Evolutionary conservation across 1,140 invertebrate genomes (phyloP).

Genomic region (Drosophila carrolli): DNA sequence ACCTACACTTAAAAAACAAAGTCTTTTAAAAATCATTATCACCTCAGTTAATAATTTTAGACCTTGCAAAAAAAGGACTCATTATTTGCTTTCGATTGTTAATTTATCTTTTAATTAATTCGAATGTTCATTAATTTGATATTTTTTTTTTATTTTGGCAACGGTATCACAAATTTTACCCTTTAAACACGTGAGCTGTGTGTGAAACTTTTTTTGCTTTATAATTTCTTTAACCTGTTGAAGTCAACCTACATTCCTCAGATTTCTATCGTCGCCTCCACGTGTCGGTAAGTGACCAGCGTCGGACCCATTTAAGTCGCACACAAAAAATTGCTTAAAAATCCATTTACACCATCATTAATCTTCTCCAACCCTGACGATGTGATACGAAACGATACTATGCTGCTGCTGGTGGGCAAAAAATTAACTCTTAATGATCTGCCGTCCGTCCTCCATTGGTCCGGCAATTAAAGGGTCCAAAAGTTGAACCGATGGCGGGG

Average conservation of each 20-base stretch:
- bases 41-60: too few relatives aligned
- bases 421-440: slow-evolving; percentile 47
- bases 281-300: slow-evolving; percentile 48
- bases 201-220: background rate
- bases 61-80: too few relatives aligned
- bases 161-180: too few relatives aligned
- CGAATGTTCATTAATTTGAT: too few relatives aligned
- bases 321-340: slow-evolving; percentile 32
- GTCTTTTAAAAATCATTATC: too few relatives aligned
- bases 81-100: too few relatives aligned
- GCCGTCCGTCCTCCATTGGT: slow-evolving; percentile 13
- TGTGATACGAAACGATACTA: slow-evolving; percentile 6
- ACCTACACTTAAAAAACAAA: background rate
- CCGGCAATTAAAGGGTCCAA: slow-evolving; percentile 22
- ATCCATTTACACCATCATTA: slow-evolving; percentile 58
- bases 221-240: slow-evolving; percentile 16
- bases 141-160: too few relatives aligned
- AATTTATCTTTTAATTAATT: too few relatives aligned
- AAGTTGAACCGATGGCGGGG: slow-evolving; percentile 7
- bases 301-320: background rate
- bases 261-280: slow-evolving; percentile 38
- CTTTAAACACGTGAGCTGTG: background rate
- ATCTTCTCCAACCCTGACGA: slow-evolving; percentile 26
- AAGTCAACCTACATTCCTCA: slow-evolving; percentile 34
- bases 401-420: slow-evolving; percentile 32